These are phyloP conservation scores for Latrodectus geometricus DNA, from an alignment of 1,140 invertebrate species.

Conservation along the genomic window DNA sequence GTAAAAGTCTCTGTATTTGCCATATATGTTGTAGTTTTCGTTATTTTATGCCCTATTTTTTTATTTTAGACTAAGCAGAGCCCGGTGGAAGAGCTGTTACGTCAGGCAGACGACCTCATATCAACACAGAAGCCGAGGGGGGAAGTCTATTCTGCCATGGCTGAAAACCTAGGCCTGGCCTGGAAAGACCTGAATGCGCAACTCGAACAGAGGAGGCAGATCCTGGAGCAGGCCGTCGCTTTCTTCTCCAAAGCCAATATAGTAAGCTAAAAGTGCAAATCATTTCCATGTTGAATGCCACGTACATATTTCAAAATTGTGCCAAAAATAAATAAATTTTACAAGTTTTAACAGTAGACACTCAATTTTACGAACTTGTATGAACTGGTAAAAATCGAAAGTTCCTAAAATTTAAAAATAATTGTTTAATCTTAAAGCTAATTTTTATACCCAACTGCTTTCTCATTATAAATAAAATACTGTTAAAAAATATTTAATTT, in stretches of 20 bases:
- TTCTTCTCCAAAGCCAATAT: conserved; percentile 47
- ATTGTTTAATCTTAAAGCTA: too few relatives aligned
- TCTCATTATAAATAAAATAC: too few relatives aligned
- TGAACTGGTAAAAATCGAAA: too few relatives aligned
- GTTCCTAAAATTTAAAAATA: too few relatives aligned
- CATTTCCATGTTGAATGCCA: too few relatives aligned
- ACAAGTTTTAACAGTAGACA: too few relatives aligned
- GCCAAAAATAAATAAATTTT: too few relatives aligned
- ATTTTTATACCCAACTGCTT: too few relatives aligned
- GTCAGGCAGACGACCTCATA: conserved; percentile 86
- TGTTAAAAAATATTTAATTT: too few relatives aligned
- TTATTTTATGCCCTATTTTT: conserved; percentile 5
- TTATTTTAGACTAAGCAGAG: conserved; percentile 86
- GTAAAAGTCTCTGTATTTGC: too few relatives aligned
- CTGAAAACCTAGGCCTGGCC: conserved; percentile 85
- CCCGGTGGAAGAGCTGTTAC: conserved; percentile 88
- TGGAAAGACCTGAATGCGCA: conserved; percentile 89
- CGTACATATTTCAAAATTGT: too few relatives aligned
- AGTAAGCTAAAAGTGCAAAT: neutral
- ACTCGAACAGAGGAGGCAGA: conserved; percentile 80
- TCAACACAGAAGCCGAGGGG: conserved; percentile 80
- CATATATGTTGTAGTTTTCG: neutral
- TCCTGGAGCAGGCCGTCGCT: conserved; percentile 77
- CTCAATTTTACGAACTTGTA: too few relatives aligned
- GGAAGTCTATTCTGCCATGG: conserved; percentile 91